Evolutionary conservation across 30 jellyfish, hydroid and myxozoan genomes (phyloP), one percentile per base, ranked within the genome.

Genomic region (Phacellophora camtschatica): DNA sequence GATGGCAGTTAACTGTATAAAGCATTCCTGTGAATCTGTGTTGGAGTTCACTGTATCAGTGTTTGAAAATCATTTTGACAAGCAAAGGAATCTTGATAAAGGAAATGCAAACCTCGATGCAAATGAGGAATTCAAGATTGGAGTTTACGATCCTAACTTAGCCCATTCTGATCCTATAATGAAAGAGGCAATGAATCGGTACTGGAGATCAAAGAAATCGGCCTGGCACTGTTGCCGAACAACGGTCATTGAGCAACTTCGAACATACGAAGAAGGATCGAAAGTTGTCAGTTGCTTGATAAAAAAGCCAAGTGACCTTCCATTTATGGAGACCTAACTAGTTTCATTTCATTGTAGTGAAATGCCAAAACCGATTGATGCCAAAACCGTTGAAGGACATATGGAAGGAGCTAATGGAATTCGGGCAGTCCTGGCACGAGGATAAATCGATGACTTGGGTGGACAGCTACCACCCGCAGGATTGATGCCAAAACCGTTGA

Each of bases 1-100:
- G n/a, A 35, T 62, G 28, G 75, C 39, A 19, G 75, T 31, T 30
- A 31, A 25, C 28, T 19, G 75, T 35, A 62, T 1, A 62, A 62
- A 62, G 75, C 39, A 19, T 24, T 62, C 54, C 7, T 30, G 34
- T 30, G 75, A 62, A 35, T 62, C 75, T 27, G 51, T 62, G 48
- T 24, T 62, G 10, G 75, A 62, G 75, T 62, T 51, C 2, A 59
- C 33, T 18, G 48, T 59, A 11, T 16, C 42, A 0, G 33, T 27
- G 28, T 59, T 16, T 32, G 74, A 59, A 28, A 29, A 59, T 29
- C 74, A 59, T 59, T 59, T 59, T 20, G 53, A 59, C 74, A 29
- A 28, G 46, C 19, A 12, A 18, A 0, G 33, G 9, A 59, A 27
- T 12, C 22, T 59, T 59, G 74, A 32, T 11, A 48, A 59, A 12